Percentiles rank a stretch among this genome's conserved stretches.
Evolutionary conservation across 2,888 invertebrate species (phyloP).

Genomic region (Cristatella mucedo): DNA sequence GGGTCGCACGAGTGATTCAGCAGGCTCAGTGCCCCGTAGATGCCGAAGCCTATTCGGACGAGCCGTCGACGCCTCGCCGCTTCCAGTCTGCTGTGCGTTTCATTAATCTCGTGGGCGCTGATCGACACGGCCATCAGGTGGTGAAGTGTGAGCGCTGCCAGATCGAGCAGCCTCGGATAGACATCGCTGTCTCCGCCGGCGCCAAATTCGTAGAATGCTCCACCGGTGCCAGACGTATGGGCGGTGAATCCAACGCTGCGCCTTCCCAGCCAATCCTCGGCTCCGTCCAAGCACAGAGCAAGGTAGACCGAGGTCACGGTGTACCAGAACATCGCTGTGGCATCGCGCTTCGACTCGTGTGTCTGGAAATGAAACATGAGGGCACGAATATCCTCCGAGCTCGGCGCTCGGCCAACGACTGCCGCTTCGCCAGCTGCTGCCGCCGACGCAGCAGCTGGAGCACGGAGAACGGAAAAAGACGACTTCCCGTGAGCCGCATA

Average conservation of each 20-base stretch:
- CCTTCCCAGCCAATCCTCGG: too few species aligned
- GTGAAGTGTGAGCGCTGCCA: slow-evolving; percentile 54
- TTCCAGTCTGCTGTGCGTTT: too few species aligned
- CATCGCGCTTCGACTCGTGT: slow-evolving; percentile 52
- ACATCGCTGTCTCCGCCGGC: too few species aligned
- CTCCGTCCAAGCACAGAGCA: not conserved
- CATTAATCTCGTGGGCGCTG: slow-evolving; percentile 60
- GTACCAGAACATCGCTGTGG: slow-evolving; percentile 50
- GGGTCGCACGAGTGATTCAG: slow-evolving; percentile 86
- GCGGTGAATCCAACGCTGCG: too few species aligned
- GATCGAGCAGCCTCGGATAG: slow-evolving; percentile 10
- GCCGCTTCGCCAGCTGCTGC: too few species aligned
- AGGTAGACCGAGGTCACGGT: slow-evolving; percentile 41
- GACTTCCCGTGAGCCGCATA: too few species aligned
- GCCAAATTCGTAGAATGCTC: too few species aligned
- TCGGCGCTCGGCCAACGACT: too few species aligned
- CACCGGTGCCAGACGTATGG: too few species aligned
- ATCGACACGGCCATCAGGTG: slow-evolving; percentile 65
- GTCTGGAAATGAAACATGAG: slow-evolving; percentile 54
- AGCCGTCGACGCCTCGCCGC: slow-evolving; percentile 30
- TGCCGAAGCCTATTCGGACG: slow-evolving; percentile 55
- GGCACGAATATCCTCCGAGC: too few species aligned
- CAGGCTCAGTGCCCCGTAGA: slow-evolving; percentile 69
- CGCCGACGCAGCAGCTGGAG: too few species aligned
- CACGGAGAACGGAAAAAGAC: too few species aligned